A percentile compares a stretch with the other conserved stretches of the same genome.
These are phyloP conservation scores for Butastur rufipennis DNA, from an alignment of 2,113 vertebrate genomes.

Conservation along the genomic window DNA sequence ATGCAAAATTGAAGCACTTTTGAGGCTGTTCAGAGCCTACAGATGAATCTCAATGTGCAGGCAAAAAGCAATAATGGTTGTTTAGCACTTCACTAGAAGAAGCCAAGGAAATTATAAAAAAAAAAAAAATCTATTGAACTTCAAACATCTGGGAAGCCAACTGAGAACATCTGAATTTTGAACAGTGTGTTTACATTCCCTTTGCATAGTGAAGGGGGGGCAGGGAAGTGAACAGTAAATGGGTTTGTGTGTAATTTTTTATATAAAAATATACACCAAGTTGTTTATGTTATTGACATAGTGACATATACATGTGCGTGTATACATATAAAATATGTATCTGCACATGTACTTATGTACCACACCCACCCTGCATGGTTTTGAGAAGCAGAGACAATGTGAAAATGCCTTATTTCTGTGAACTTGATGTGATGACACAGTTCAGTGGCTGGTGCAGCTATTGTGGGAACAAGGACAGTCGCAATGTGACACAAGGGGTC, in stretches of 20 bases:
- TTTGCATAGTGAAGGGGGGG: not conserved
- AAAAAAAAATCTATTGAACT: slow-evolving; percentile 63
- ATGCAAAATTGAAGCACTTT: slow-evolving; percentile 88
- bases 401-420: not conserved
- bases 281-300: not conserved
- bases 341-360: not conserved
- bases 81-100: slow-evolving; percentile 71
- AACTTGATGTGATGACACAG: not conserved
- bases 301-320: accelerated
- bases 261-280: not conserved
- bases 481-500: slow-evolving; percentile 52
- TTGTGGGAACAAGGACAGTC: not conserved
- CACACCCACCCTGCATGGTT: not conserved
- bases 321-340: not conserved
- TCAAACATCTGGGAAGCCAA: slow-evolving; percentile 66
- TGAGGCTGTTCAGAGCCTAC: slow-evolving; percentile 69
- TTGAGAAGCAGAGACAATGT: not conserved
- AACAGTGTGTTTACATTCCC: slow-evolving; percentile 45
- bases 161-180: slow-evolving; percentile 28
- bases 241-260: not conserved
- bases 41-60: slow-evolving; percentile 75
- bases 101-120: slow-evolving; percentile 66
- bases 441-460: not conserved
- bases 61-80: slow-evolving; percentile 69
- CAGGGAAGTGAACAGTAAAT: not conserved